These are phyloP conservation scores for Sarcophaga carnaria DNA, from an alignment of 2,888 invertebrate genomes.

Conservation along the genomic window DNA sequence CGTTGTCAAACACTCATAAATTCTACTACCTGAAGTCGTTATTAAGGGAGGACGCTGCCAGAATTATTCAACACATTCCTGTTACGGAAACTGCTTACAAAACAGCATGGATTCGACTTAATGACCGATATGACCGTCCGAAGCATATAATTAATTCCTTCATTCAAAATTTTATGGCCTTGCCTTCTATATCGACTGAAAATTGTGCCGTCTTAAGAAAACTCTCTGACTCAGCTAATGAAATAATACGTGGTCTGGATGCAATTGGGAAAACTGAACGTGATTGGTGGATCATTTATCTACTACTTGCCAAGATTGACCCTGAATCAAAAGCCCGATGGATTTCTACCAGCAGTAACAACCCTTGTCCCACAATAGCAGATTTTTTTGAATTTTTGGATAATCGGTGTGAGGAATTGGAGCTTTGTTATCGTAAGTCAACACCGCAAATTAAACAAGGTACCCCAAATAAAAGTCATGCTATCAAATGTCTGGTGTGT, in stretches of 20 bases:
- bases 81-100: constrained; percentile 61
- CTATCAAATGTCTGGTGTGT: constrained; percentile 38
- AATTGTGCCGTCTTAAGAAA: constrained; percentile 46
- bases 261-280: constrained; percentile 44
- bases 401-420: constrained; percentile 28
- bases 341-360: constrained; percentile 49
- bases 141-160: constrained; percentile 59
- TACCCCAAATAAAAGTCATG: neutral
- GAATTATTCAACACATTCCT: constrained; percentile 61
- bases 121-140: constrained; percentile 57
- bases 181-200: constrained; percentile 35
- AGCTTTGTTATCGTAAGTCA: constrained; percentile 31
- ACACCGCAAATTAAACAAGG: neutral
- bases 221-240: constrained; percentile 64
- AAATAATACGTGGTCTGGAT: constrained; percentile 61
- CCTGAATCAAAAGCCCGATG: constrained; percentile 53
- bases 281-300: constrained; percentile 61
- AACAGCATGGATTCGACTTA: constrained; percentile 59
- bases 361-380: constrained; percentile 25
- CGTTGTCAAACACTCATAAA: constrained; percentile 59
- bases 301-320: constrained; percentile 48
- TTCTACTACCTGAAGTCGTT: constrained; percentile 64
- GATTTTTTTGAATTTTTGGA: constrained; percentile 53
- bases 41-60: constrained; percentile 56
- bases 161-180: constrained; percentile 53